These are phyloP conservation scores for Prionailurus bengalensis DNA, from an alignment of 2,113 vertebrate genomes.

Conservation along the genomic window DNA sequence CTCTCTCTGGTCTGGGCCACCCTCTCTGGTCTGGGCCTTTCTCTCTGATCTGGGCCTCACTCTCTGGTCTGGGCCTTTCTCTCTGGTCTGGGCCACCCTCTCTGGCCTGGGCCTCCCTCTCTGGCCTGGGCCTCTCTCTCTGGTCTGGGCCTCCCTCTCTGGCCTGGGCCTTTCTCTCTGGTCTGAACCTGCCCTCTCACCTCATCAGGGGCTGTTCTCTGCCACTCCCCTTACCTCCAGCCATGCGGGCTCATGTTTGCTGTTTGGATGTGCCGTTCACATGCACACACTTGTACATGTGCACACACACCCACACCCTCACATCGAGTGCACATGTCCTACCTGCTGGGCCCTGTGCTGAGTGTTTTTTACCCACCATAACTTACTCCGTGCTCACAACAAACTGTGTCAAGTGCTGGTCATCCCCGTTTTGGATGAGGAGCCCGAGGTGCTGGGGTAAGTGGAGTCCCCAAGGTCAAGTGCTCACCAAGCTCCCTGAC, in stretches of 20 bases:
- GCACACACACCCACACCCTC: neutral
- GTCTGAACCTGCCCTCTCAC: neutral
- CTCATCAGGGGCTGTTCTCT: fast-evolving
- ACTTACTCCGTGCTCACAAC: neutral
- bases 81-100: neutral
- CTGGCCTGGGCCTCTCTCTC: too few species aligned
- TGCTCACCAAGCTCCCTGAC: too few species aligned
- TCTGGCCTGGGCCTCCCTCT: too few species aligned
- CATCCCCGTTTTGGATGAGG: fast-evolving
- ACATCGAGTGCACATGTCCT: fast-evolving
- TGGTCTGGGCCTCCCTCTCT: neutral
- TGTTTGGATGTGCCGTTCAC: neutral
- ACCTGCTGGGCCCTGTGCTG: neutral
- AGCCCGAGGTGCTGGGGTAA: neutral
- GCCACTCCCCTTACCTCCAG: neutral
- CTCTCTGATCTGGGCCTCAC: too few species aligned
- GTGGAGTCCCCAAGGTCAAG: neutral
- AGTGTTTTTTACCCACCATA: fast-evolving
- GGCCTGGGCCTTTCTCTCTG: neutral
- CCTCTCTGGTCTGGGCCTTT: neutral
- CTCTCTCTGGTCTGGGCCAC: neutral
- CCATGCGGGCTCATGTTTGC: fast-evolving
- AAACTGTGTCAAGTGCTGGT: fast-evolving
- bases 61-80: too few species aligned
- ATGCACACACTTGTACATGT: fast-evolving